Evolutionary conservation across 2,888 invertebrate species (phyloP).

Genomic region (Metalampra italica): DNA sequence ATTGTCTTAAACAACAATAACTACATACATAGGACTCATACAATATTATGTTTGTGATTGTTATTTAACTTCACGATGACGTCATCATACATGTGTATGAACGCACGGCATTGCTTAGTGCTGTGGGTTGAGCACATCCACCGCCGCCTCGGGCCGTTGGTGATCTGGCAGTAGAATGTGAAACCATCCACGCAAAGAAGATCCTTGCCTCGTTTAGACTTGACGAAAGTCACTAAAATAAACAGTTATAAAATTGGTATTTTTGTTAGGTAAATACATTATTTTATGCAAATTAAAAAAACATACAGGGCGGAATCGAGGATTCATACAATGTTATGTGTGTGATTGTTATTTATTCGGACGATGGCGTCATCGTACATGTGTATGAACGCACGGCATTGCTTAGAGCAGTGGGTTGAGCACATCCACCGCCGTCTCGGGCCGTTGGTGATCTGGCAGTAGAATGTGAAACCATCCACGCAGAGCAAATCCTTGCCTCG

Average conservation of each 20-base stretch:
- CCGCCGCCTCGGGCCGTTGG: slow-evolving; percentile 8
- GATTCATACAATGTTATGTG: not conserved
- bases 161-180: slow-evolving; percentile 14
- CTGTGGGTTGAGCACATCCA: slow-evolving; percentile 28
- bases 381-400: slow-evolving; percentile 15
- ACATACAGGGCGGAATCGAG: not conserved
- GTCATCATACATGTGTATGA: slow-evolving; percentile 3
- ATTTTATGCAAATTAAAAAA: too few relatives aligned
- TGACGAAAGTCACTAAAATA: slow-evolving; percentile 4
- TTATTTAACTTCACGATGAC: slow-evolving; percentile 11
- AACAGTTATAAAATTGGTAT: not conserved
- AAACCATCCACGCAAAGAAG: slow-evolving; percentile 16
- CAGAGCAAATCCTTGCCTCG: slow-evolving; percentile 13
- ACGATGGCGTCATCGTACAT: slow-evolving; percentile 10
- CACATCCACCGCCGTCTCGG: slow-evolving; percentile 23
- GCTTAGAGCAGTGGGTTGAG: slow-evolving; percentile 21
- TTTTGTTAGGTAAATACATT: too few relatives aligned
- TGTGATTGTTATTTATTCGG: slow-evolving; percentile 8
- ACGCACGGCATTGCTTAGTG: slow-evolving; percentile 19
- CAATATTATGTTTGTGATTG: slow-evolving; percentile 6
- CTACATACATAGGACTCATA: not conserved
- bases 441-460: slow-evolving; percentile 8
- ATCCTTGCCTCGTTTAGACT: slow-evolving; percentile 9
- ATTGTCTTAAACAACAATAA: too few relatives aligned
- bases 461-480: slow-evolving; percentile 17